Evolutionary conservation across 2,797 vertebrate genomes (phyloP), one percentile per base, ranked within the genome.

Genomic region (Mormyrops boulengeri): DNA sequence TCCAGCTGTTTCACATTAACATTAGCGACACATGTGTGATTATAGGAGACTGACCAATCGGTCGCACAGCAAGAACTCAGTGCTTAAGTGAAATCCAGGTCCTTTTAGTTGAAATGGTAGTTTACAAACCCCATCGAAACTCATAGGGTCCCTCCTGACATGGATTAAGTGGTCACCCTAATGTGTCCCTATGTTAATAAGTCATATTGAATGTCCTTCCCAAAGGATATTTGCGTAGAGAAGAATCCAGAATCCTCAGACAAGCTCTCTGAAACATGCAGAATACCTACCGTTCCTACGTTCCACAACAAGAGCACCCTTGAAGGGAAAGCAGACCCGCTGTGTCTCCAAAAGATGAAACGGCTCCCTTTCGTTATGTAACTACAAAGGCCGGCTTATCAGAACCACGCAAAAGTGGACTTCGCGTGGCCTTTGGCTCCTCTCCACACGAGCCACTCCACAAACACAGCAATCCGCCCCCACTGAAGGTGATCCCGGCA

Each of bases 211-310:
- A 85, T 52, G 44, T 50, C 22, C 11, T 50, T 82, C n/a, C 77
- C 8, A 44, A 82, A 82, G 44, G 22, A 85, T 85, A 52, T 26
- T 26, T 49, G 84, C 14, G 9, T 85, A 85, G n/a, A 85, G 49
- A 52, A 26, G 49, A 9, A 50, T 26, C n/a, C 84, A 85, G 49
- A 47, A 73, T 49, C 57, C 55, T 49, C 30, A 30, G 88, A 44
- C 87, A 92, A 92, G 92, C 94, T 89, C 93, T 94, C 94, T 93
- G 93, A 94, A 92, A 93, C 84, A 87, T 90, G 0, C 3, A 12
- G 90, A 90, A 80, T 49, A 89, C 30, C 49, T n/a, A 47, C 91
- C 91, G 90, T 92, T 93, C 93, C 95, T 92, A 95, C 93, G 94
- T 92, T 93, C 93, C 88, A 82, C 38, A 85, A 57, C 6, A 88